Evolutionary conservation across 2,888 invertebrate genomes (phyloP), one percentile per base, ranked within the genome.

Genomic region (Plagodis dolabraria): DNA sequence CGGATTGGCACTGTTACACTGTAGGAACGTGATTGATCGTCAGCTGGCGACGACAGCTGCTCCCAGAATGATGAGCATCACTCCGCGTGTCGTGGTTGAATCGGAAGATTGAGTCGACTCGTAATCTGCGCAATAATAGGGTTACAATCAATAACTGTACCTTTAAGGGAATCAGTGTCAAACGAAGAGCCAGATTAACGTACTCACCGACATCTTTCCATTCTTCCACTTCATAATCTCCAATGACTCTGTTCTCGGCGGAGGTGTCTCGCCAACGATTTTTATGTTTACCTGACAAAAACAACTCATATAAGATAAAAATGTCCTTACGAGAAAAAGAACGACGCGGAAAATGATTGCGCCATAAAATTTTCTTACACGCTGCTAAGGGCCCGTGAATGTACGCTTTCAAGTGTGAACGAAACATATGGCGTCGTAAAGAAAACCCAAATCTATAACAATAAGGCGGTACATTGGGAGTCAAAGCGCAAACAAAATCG

Each of bases 141-240:
- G 33, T 40, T 42, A 49, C 45, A 42, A 54, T 61, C 43, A 61
- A 45, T 55, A 33, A 43, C 35, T 8, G 12, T 12, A 43, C 5
- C 6, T 43, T 0, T 43, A 12, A 43, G 9, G 9, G 43, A 43
- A 43, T 43, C 43, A 7, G 2, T 6, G 43, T 43, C 43, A 12
- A 43, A 43, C 5, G 11, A 43, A 42, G 22, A 40, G 40, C 40
- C 40, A 10, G 40, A 5, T 43, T 12, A 43, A 11, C 12, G 12
- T 43, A 79, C 94, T 93, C 80, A 95, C 95, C 95, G 85, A 94
- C 93, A 85, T 95, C 95, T 85, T 95, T 94, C 95, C 95, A 95
- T 87, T 95, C 96, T 87, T 96, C 95, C 71, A 95, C 94, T 76
- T 95, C 96, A 85, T 95, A 95, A 89, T 95, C 96, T 70, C 93